Percentiles rank a stretch among this genome's conserved stretches.
phyloP scores from a whole-genome alignment of 2,888 invertebrate genomes.

The Metacarcinus magister region DNA sequence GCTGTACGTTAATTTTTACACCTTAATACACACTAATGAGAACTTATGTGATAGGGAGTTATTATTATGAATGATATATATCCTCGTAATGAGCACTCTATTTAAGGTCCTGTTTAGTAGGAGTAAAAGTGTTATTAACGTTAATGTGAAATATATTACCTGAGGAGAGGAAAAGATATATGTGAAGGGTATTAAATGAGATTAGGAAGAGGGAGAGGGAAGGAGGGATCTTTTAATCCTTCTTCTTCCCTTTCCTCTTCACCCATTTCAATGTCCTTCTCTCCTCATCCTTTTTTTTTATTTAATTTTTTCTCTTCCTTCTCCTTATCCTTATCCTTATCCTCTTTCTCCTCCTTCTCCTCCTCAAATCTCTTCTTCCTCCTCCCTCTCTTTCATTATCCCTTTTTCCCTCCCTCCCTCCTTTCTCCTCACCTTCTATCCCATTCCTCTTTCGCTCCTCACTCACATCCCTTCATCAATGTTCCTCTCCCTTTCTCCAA shows the following conservation, averaged over 20 bases:
- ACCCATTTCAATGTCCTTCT: too few relatives aligned
- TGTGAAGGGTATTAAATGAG: not conserved
- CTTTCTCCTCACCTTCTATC: too few relatives aligned
- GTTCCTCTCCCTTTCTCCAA: too few relatives aligned
- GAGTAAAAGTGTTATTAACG: not conserved
- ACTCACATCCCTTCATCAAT: too few relatives aligned
- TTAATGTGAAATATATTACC: not conserved
- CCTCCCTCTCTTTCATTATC: too few relatives aligned
- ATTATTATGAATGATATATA: not conserved
- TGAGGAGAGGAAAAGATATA: not conserved
- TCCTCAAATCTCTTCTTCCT: too few relatives aligned
- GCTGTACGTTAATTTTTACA: not conserved
- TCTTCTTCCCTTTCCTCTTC: not conserved
- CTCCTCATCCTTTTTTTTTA: not conserved
- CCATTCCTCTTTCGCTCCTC: too few relatives aligned
- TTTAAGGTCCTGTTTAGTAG: not conserved
- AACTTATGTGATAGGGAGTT: not conserved
- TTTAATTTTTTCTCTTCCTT: not conserved
- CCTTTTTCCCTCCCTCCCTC: not conserved
- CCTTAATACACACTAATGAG: too few relatives aligned
- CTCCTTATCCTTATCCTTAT: not conserved
- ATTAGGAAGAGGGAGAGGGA: not conserved
- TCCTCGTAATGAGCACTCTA: not conserved
- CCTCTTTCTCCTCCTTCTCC: not conserved
- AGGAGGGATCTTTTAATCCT: too few relatives aligned